These are phyloP conservation scores for Hoplodrina blanda DNA, from an alignment of 2,888 invertebrate species.

Conservation along the genomic window DNA sequence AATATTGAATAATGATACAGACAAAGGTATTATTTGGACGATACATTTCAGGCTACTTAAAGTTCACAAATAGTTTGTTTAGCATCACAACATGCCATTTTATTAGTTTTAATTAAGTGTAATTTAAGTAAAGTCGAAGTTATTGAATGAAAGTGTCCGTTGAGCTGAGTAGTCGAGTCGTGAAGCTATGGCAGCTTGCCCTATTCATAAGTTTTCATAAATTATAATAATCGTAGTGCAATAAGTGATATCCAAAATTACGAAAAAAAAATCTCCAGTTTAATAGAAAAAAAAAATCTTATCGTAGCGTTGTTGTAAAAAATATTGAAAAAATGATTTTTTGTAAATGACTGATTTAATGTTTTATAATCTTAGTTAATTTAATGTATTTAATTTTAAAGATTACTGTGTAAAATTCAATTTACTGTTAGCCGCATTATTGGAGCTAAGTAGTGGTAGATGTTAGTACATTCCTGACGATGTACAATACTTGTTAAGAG, in stretches of 20 bases:
- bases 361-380: constrained; percentile 79
- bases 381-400: constrained; percentile 82
- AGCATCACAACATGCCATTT: constrained; percentile 73
- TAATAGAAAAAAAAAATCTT: constrained; percentile 55
- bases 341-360: constrained; percentile 87
- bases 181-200: constrained; percentile 56
- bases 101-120: constrained; percentile 66
- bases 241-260: constrained; percentile 76
- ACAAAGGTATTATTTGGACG: constrained; percentile 25
- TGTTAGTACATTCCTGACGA: constrained; percentile 87
- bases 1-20: constrained; percentile 32
- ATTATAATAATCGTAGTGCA: constrained; percentile 70
- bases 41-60: constrained; percentile 53
- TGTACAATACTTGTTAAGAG: constrained; percentile 83
- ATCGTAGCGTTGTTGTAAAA: constrained; percentile 74
- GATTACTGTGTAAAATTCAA: constrained; percentile 72
- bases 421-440: constrained; percentile 69
- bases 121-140: constrained; percentile 52
- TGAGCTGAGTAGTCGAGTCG: constrained; percentile 37
- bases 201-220: constrained; percentile 57
- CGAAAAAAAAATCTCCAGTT: constrained; percentile 63
- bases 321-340: constrained; percentile 60
- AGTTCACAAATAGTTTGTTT: constrained; percentile 57
- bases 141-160: constrained; percentile 38
- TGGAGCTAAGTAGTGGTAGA: constrained; percentile 80